phyloP scores from a whole-genome alignment of 2,888 invertebrate species.

The Nipponacmea schrenckii region DNA sequence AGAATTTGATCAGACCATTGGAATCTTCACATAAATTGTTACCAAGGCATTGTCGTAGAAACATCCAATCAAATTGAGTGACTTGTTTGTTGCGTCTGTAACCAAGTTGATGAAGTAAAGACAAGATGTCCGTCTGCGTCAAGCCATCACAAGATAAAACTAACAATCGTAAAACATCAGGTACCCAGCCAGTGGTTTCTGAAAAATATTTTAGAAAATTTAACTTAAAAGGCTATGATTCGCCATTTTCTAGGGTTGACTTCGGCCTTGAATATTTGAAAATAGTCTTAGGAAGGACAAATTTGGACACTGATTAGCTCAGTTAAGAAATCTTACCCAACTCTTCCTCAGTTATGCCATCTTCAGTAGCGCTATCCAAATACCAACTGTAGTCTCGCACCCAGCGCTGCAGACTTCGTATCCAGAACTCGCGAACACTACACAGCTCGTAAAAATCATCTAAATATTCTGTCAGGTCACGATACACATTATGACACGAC shows the following conservation, averaged over 20 bases:
- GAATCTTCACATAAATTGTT: constrained; percentile 51
- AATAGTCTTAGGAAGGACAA: no score
- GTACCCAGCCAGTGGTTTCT: constrained; percentile 64
- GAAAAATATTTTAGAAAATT: constrained; percentile 16
- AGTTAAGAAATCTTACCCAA: constrained; percentile 7
- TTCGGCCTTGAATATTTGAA: no score
- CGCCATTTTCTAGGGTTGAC: no score
- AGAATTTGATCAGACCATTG: constrained; percentile 56
- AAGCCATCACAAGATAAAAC: constrained; percentile 60
- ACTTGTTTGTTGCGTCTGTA: constrained; percentile 55
- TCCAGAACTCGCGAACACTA: constrained; percentile 55
- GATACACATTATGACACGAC: constrained; percentile 45
- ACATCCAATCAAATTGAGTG: constrained; percentile 58
- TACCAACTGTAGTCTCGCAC: constrained; percentile 58
- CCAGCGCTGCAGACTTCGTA: constrained; percentile 56
- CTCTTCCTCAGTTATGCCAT: constrained; percentile 6
- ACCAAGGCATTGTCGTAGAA: constrained; percentile 51
- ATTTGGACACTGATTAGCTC: no score
- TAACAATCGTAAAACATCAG: constrained; percentile 61
- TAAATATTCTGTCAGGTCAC: constrained; percentile 44
- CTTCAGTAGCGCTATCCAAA: constrained; percentile 6
- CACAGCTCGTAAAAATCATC: constrained; percentile 50
- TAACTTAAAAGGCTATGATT: not conserved
- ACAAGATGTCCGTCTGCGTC: constrained; percentile 53
- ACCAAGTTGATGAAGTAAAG: constrained; percentile 53